Percentiles rank a stretch among this genome's conserved stretches.
phyloP scores from a whole-genome alignment of 2,888 invertebrate species.

The Stenolophus ochropezus region DNA sequence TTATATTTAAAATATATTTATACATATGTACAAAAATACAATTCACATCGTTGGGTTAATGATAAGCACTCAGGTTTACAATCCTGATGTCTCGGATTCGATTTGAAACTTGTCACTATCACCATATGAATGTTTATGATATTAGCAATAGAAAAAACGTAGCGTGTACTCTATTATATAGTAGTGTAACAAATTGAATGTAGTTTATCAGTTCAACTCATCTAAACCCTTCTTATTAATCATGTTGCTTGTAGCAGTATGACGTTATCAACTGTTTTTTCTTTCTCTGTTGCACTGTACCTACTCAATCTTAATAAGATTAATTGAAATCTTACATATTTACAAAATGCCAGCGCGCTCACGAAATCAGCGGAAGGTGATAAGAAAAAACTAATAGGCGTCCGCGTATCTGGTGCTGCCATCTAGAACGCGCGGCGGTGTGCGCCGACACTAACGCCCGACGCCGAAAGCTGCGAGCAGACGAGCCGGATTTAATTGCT shows the following conservation, averaged over 20 bases:
- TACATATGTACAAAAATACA: conserved; percentile 6
- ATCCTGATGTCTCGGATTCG: too few species aligned
- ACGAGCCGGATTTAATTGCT: conserved; percentile 19
- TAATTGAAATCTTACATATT: conserved; percentile 57
- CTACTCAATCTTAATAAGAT: conserved; percentile 53
- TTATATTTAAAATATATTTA: too few species aligned
- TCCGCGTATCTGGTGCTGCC: conserved; percentile 48
- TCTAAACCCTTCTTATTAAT: conserved; percentile 51
- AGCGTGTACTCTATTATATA: too few species aligned
- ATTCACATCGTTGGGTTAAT: conserved; percentile 1
- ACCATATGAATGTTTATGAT: too few species aligned
- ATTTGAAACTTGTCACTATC: conserved; percentile 13
- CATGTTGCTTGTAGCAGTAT: conserved; percentile 35
- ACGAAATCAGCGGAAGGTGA: conserved; percentile 55
- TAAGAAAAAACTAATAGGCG: conserved; percentile 54
- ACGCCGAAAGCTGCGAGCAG: neutral
- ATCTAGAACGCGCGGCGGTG: conserved; percentile 35
- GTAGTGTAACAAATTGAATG: conserved; percentile 45
- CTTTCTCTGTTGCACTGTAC: conserved; percentile 22
- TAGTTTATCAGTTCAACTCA: conserved; percentile 26
- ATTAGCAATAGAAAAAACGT: too few species aligned
- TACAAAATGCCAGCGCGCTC: conserved; percentile 55
- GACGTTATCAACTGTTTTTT: conserved; percentile 44
- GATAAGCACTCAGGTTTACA: too few species aligned
- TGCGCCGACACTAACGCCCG: neutral